Evolutionary conservation across 2,888 invertebrate genomes (phyloP).

Genomic region (Chydorus sphaericus): DNA sequence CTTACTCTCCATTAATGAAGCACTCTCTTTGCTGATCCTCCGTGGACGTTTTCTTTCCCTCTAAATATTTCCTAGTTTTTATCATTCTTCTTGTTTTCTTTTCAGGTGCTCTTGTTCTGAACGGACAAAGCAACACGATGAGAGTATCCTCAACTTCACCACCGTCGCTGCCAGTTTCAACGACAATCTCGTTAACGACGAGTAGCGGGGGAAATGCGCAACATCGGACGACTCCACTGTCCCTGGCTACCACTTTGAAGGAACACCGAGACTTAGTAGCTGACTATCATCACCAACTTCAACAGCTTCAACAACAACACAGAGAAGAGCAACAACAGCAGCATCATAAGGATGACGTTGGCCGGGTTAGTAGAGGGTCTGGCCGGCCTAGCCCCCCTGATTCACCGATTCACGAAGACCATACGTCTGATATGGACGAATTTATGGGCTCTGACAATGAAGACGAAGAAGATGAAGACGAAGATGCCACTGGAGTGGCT

Average conservation of each 20-base stretch:
- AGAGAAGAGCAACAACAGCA: not conserved
- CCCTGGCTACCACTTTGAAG: not conserved
- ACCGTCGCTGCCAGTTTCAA: too few relatives aligned
- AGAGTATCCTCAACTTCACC: too few relatives aligned
- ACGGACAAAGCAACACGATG: not conserved
- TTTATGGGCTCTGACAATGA: slow-evolving; percentile 47
- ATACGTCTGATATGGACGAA: slow-evolving; percentile 30
- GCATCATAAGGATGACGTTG: not conserved
- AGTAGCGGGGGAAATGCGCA: not conserved
- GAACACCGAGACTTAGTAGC: not conserved
- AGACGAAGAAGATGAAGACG: too few relatives aligned
- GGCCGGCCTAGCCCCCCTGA: not conserved
- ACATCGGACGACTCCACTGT: not conserved
- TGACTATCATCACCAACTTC: slow-evolving; percentile 1
- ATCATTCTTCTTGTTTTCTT: not conserved
- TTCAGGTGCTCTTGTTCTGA: not conserved
- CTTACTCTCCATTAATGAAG: slow-evolving; percentile 1
- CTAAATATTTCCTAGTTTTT: not conserved
- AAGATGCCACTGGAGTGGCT: slow-evolving; percentile 42
- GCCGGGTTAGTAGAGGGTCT: not conserved
- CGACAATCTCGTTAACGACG: too few relatives aligned
- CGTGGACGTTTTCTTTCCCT: not conserved
- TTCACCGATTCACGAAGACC: slow-evolving; percentile 8
- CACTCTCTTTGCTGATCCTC: not conserved
- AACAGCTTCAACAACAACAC: not conserved